phyloP scores from a whole-genome alignment of 2,888 invertebrate species.

The Octonoba sinensis region DNA sequence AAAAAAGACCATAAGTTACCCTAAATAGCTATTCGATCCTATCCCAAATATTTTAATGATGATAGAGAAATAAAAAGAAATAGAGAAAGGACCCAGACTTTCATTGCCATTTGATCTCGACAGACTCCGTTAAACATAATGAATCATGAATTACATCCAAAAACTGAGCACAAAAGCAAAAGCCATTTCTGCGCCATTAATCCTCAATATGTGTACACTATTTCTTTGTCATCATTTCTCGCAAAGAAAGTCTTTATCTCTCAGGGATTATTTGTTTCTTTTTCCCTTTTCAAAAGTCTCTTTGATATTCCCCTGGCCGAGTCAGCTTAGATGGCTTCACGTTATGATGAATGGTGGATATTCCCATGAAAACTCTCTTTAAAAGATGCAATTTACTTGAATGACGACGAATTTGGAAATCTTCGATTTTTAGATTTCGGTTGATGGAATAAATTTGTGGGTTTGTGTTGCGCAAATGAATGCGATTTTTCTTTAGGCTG shows the following conservation, averaged over 20 bases:
- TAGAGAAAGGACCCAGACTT: background rate
- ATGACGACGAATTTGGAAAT: too few relatives aligned
- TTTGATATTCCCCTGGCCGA: background rate
- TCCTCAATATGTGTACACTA: conserved; percentile 50
- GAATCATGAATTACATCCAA: conserved; percentile 57
- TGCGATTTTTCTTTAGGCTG: too few relatives aligned
- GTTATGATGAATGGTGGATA: background rate
- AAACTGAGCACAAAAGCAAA: conserved; percentile 39
- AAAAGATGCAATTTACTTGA: too few relatives aligned
- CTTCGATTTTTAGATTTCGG: too few relatives aligned
- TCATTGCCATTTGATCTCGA: conserved; percentile 23
- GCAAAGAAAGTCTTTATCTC: conserved; percentile 36
- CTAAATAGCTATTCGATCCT: too few relatives aligned
- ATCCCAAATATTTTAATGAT: too few relatives aligned
- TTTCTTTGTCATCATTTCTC: conserved; percentile 41
- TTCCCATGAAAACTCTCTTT: conserved; percentile 6
- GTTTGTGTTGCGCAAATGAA: too few relatives aligned
- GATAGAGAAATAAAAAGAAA: conserved; percentile 1
- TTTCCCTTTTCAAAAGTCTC: conserved; percentile 9
- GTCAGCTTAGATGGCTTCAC: conserved; percentile 19
- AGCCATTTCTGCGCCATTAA: conserved; percentile 48
- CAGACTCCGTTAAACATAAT: conserved; percentile 44
- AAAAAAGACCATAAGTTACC: too few relatives aligned
- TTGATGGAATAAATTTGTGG: too few relatives aligned
- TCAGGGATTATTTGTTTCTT: conserved; percentile 43